phyloP scores from a whole-genome alignment of 1,140 invertebrate genomes.

The Atta colombica region DNA sequence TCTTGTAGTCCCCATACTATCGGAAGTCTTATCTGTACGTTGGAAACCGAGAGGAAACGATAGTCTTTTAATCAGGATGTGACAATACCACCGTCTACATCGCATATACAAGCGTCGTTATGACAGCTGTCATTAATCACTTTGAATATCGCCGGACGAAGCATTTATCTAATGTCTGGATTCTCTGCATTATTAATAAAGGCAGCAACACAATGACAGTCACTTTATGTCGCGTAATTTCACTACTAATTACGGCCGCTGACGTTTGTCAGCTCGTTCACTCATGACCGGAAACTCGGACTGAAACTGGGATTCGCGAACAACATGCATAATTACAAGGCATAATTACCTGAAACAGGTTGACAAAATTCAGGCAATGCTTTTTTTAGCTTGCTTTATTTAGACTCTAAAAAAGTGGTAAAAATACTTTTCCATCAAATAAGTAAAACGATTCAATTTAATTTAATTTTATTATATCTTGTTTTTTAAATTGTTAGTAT shows the following conservation, averaged over 20 bases:
- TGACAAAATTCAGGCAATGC: slow-evolving; percentile 6
- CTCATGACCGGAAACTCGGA: slow-evolving; percentile 5
- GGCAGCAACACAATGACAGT: slow-evolving; percentile 44
- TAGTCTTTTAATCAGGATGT: slow-evolving; percentile 43
- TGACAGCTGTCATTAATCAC: slow-evolving; percentile 51
- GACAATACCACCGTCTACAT: slow-evolving; percentile 2
- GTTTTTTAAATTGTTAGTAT: background rate
- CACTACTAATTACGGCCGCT: slow-evolving; percentile 41
- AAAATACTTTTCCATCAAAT: background rate
- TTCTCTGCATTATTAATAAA: slow-evolving; percentile 57
- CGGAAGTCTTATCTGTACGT: slow-evolving; percentile 47
- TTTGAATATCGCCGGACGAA: slow-evolving; percentile 39
- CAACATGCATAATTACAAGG: slow-evolving; percentile 4
- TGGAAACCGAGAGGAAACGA: slow-evolving; percentile 31
- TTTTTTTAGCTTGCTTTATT: background rate
- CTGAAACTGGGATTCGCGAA: background rate
- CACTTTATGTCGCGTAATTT: slow-evolving; percentile 54
- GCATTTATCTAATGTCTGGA: slow-evolving; percentile 39
- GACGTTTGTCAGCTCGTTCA: slow-evolving; percentile 21
- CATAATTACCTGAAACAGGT: slow-evolving; percentile 31
- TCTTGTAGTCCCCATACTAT: background rate
- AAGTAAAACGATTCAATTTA: background rate
- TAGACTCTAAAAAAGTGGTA: background rate
- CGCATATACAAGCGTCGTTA: slow-evolving; percentile 9
- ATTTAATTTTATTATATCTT: background rate